A percentile compares a stretch with the other conserved stretches of the same genome.
Evolutionary conservation across 1,140 invertebrate genomes (phyloP).

Genomic region (Cyphomyrmex costatus): DNA sequence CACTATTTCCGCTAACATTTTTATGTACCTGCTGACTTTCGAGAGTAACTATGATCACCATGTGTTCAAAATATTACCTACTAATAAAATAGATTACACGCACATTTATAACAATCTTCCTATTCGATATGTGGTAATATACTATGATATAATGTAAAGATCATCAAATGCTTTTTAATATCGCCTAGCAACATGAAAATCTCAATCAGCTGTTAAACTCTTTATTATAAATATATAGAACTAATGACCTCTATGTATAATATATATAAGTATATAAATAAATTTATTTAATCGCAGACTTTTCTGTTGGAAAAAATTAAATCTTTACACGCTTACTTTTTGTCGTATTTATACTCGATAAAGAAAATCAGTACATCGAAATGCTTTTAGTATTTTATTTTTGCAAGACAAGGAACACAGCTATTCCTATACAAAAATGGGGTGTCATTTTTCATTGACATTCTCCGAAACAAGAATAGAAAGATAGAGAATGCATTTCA

Average conservation of each 20-base stretch:
- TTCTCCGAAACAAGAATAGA: constrained; percentile 16
- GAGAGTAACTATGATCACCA: background rate
- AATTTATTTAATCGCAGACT: background rate
- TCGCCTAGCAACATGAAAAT: background rate
- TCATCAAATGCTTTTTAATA: background rate
- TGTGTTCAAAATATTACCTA: background rate
- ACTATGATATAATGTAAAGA: constrained; percentile 7
- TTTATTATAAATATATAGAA: background rate
- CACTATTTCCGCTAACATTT: constrained; percentile 27
- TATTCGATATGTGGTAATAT: background rate
- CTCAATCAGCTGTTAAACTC: constrained; percentile 9
- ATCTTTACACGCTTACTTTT: background rate
- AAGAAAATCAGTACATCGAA: constrained; percentile 10
- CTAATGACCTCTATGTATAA: background rate
- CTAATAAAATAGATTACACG: background rate
- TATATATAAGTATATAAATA: too few relatives aligned
- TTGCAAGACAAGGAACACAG: background rate
- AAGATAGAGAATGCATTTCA: constrained; percentile 38
- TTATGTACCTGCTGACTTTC: constrained; percentile 21
- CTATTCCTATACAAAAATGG: constrained; percentile 17
- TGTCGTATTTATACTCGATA: background rate
- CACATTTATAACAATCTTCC: background rate
- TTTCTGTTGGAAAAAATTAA: background rate
- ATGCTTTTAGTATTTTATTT: constrained; percentile 24
- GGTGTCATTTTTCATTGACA: constrained; percentile 29